Percentiles rank a stretch among this genome's conserved stretches.
These are phyloP conservation scores for Aphelenchoides fujianensis DNA, from an alignment of 1,140 invertebrate species.

Conservation along the genomic window DNA sequence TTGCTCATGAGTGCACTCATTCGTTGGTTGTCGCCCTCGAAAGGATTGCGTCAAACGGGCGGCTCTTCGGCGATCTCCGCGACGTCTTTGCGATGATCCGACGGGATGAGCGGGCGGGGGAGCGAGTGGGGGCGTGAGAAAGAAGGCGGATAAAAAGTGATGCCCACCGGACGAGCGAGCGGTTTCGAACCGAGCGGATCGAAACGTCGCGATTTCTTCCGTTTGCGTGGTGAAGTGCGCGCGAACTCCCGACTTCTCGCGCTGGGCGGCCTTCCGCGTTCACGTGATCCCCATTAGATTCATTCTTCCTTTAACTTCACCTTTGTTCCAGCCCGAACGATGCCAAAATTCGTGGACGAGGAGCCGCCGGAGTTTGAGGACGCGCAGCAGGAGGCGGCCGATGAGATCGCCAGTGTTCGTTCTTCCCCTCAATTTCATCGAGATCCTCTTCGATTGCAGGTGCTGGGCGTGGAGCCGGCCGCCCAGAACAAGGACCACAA, in stretches of 20 bases:
- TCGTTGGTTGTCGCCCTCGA: too few species aligned
- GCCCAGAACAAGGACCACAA: constrained; percentile 13
- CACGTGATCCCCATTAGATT: not conserved
- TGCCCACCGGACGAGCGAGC: not conserved
- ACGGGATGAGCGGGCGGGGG: not conserved
- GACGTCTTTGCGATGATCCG: too few species aligned
- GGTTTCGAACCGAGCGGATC: not conserved
- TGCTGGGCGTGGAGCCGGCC: not conserved
- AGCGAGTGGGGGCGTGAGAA: not conserved
- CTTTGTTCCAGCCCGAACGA: not conserved
- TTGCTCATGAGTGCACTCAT: too few species aligned
- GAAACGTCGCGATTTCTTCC: not conserved
- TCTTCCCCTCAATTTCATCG: not conserved
- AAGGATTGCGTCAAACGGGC: too few species aligned
- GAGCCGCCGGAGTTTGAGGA: not conserved
- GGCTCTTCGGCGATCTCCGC: too few species aligned
- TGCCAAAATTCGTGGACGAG: not conserved
- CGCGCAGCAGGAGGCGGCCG: not conserved
- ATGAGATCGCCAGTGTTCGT: constrained; percentile 6
- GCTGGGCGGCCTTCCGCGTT: too few species aligned
- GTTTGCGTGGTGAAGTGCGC: too few species aligned
- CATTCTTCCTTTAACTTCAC: not conserved
- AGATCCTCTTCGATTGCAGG: not conserved
- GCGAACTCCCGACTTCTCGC: too few species aligned
- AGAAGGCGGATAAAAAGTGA: not conserved